These are phyloP conservation scores for Tychaedon coryphoeus DNA, from an alignment of 2,113 vertebrate species.

Conservation along the genomic window DNA sequence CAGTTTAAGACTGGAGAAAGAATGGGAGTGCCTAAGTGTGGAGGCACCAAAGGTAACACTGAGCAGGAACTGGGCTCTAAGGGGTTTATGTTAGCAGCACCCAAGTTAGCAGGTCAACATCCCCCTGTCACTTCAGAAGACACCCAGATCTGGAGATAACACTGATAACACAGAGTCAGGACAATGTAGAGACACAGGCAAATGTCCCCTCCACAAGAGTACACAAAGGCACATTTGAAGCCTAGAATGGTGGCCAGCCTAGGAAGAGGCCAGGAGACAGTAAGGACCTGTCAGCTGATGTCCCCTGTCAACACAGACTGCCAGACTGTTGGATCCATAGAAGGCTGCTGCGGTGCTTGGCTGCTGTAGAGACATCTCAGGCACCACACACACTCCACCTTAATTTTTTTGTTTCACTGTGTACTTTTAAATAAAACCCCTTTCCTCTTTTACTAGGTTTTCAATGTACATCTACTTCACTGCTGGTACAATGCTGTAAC, in stretches of 20 bases:
- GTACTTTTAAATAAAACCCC: neutral
- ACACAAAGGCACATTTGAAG: neutral
- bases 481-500: fast-evolving
- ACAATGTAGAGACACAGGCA: neutral
- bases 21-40: neutral
- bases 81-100: neutral
- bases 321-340: neutral
- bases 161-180: neutral
- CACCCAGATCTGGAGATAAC: neutral
- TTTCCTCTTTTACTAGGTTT: neutral
- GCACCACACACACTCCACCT: neutral
- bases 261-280: neutral
- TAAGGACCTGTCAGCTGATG: neutral
- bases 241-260: fast-evolving
- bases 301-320: neutral
- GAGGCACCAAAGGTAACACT: neutral
- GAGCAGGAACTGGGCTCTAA: neutral
- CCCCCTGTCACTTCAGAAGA: neutral
- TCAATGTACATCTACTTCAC: neutral
- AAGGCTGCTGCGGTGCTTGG: neutral
- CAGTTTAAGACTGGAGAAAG: neutral
- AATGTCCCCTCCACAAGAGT: neutral
- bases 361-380: neutral
- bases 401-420: neutral
- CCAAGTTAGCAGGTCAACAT: neutral